Evolutionary conservation across 2,113 vertebrate species (phyloP).

Genomic region (Brienomyrus brachyistius): DNA sequence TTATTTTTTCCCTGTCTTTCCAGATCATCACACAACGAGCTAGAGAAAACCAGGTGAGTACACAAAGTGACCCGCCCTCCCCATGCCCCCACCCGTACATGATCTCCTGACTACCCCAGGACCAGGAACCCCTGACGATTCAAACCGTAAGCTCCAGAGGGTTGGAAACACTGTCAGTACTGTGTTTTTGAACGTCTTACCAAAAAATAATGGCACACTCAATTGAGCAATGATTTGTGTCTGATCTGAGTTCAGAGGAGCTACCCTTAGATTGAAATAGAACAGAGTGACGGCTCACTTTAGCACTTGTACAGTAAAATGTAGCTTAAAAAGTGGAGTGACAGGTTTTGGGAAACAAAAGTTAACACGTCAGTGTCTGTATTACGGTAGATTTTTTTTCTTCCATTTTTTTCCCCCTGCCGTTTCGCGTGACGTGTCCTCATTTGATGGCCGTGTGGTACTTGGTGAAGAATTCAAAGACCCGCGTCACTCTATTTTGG

Average conservation of each 20-base stretch:
- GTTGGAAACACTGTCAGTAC: background rate
- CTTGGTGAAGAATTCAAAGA: background rate
- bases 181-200: background rate
- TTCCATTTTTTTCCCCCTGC: background rate
- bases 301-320: background rate
- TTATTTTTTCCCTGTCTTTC: conserved; percentile 24
- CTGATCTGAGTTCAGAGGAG: background rate
- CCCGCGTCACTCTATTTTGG: background rate
- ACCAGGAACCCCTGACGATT: background rate
- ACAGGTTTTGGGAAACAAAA: background rate
- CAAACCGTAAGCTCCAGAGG: background rate
- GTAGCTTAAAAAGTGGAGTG: background rate
- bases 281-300: background rate
- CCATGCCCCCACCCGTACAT: background rate
- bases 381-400: background rate
- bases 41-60: conserved; percentile 77
- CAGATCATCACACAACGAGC: conserved; percentile 78
- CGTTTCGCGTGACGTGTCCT: background rate
- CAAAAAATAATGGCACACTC: background rate
- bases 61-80: background rate
- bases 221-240: background rate
- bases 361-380: background rate
- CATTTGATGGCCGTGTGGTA: background rate
- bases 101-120: background rate
- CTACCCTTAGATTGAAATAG: background rate